Evolutionary conservation across 2,888 invertebrate genomes (phyloP), one percentile per base, ranked within the genome.

Genomic region (Petrolisthes manimaculis): DNA sequence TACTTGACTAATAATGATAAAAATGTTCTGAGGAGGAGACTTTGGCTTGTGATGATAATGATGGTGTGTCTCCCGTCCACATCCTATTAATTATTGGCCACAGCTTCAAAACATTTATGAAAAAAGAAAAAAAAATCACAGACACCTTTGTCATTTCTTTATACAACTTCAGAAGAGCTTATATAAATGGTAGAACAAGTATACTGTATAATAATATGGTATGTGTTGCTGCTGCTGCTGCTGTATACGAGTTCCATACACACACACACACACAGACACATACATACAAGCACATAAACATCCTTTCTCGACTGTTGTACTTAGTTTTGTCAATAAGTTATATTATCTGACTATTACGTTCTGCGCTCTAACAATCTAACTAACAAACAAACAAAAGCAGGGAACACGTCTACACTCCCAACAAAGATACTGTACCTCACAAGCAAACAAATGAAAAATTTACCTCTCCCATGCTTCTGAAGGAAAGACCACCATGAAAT

Each of bases 231-330:
- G 61, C 61, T 61, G 61, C 9, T 61, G 61, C 18, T 71, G 8
- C 14, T 71, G 71, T 71, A n/a, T 71, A 71, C 71, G 21, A n/a
- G 71, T 71, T 21, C 21, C 71, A 71, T 4, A 71, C 54, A 78
- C 53, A 9, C 18, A 78, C 51, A 6, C 12, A 51, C 78, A 53
- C 14, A 51, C 18, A 53, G 18, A 54, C 18, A 78, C 78, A 12
- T 78, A 67, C 67, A 78, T 12, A 78, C 78, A 53, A 61, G 21
- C 71, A 71, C 21, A 71, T 71, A 71, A 18, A 71, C 71, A 71
- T 71, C 71, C 71, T 71, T 78, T 14, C 6, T 78, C 51, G 53
- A 81, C 56, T 54, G 61, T 81, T 82, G 81, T 82, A 82, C 81
- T 82, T 82, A 53, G 61, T 82, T 82, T 14, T 71, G 71, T 71